phyloP scores from a whole-genome alignment of 2,888 invertebrate species.

The Meta bourneti region DNA sequence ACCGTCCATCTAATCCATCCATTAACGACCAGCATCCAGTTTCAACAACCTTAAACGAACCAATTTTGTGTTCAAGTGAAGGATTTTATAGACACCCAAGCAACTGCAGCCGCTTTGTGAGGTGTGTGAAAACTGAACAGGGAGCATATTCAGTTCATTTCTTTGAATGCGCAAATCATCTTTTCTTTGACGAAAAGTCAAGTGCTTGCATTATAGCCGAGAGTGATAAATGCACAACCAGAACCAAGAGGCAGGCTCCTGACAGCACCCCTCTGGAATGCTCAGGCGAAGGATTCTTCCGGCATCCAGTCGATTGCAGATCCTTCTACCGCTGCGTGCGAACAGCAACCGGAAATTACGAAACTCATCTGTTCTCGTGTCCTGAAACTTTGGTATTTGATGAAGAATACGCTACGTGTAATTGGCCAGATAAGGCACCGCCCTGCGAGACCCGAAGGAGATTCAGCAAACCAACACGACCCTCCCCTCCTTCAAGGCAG shows the following conservation, averaged over 20 bases:
- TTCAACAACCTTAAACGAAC: slow-evolving; percentile 16
- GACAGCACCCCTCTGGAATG: slow-evolving; percentile 25
- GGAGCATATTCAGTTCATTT: slow-evolving; percentile 50
- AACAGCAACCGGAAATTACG: slow-evolving; percentile 82
- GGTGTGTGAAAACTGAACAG: slow-evolving; percentile 40
- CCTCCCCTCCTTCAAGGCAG: background rate
- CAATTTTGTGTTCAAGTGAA: slow-evolving; percentile 48
- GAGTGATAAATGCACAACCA: slow-evolving; percentile 7
- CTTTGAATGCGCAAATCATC: slow-evolving; percentile 59
- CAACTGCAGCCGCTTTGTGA: slow-evolving; percentile 65
- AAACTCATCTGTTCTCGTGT: slow-evolving; percentile 86
- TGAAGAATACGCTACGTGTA: slow-evolving; percentile 83
- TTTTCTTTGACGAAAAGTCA: slow-evolving; percentile 55
- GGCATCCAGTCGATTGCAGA: slow-evolving; percentile 66
- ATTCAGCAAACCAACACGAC: background rate
- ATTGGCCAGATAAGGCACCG: slow-evolving; percentile 88
- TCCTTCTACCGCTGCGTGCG: slow-evolving; percentile 70
- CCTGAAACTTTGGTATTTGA: slow-evolving; percentile 89
- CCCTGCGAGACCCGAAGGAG: slow-evolving; percentile 84
- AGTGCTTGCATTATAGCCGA: slow-evolving; percentile 41
- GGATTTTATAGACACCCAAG: slow-evolving; percentile 61
- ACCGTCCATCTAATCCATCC: background rate
- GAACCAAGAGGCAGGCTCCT: slow-evolving; percentile 55
- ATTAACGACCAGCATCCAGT: background rate
- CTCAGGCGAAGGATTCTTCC: slow-evolving; percentile 66